phyloP scores from a whole-genome alignment of 2,113 vertebrate species.

The Falco punctatus region DNA sequence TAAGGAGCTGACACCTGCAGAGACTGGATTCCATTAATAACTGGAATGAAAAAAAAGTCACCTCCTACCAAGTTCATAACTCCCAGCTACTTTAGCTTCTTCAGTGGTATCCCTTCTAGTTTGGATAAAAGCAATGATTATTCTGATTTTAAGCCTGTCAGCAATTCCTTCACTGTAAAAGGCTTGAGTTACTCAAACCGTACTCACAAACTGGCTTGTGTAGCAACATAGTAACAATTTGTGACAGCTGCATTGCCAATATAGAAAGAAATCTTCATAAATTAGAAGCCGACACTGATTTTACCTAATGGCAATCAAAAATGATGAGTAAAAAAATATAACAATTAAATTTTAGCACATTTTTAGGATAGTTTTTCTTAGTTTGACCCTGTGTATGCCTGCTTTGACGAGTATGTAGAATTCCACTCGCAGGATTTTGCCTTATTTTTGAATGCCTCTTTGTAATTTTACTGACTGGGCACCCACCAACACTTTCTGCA shows the following conservation, averaged over 20 bases:
- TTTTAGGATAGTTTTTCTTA: background rate
- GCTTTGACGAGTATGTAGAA: background rate
- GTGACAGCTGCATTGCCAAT: conserved; percentile 8
- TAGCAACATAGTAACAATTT: background rate
- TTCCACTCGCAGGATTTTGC: background rate
- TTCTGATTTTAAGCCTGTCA: background rate
- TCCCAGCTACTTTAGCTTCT: background rate
- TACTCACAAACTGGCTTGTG: conserved; percentile 10
- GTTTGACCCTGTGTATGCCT: background rate
- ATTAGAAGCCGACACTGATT: background rate
- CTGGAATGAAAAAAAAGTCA: background rate
- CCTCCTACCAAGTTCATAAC: background rate
- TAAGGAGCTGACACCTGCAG: background rate
- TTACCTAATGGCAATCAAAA: background rate
- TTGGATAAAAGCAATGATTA: background rate
- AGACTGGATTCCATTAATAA: background rate
- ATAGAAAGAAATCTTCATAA: background rate
- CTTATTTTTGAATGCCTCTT: background rate
- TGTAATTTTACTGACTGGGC: background rate
- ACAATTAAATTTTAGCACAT: background rate
- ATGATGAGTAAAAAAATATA: background rate
- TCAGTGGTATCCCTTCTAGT: background rate
- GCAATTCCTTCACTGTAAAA: conserved; percentile 20
- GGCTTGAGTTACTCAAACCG: conserved; percentile 32
- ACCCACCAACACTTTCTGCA: background rate